phyloP scores from a whole-genome alignment of 2,797 vertebrate species.

The Bufotes viridis region DNA sequence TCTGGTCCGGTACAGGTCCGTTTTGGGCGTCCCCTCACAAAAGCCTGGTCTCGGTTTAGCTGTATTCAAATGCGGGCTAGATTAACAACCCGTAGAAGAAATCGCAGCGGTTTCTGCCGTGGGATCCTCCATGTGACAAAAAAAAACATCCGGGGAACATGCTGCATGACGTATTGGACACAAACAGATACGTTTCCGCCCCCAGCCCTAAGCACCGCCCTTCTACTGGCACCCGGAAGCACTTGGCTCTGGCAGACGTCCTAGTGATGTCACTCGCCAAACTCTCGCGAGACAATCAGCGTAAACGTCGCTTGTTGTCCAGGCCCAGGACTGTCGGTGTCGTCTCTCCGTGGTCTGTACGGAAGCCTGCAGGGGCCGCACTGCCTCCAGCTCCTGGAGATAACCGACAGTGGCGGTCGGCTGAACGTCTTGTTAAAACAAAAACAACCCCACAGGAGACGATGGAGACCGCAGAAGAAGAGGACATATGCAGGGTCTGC shows the following conservation, averaged over 20 bases:
- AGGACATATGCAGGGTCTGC: slow-evolving; percentile 95
- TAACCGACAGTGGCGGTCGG: background rate
- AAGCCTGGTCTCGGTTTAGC: too few species aligned
- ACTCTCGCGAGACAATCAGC: background rate
- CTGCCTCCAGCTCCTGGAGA: background rate
- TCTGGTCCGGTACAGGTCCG: too few species aligned
- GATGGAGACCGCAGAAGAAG: slow-evolving; percentile 59
- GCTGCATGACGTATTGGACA: too few species aligned
- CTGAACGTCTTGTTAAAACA: background rate
- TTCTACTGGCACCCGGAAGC: background rate
- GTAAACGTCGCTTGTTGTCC: background rate
- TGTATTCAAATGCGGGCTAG: too few species aligned
- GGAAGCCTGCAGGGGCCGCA: background rate
- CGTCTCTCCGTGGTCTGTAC: background rate
- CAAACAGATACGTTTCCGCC: too few species aligned
- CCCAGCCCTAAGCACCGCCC: too few species aligned
- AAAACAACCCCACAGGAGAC: background rate
- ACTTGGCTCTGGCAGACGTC: background rate
- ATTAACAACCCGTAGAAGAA: too few species aligned
- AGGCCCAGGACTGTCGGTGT: background rate
- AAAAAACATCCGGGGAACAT: too few species aligned
- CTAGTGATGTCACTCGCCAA: background rate
- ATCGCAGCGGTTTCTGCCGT: too few species aligned
- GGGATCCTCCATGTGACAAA: too few species aligned
- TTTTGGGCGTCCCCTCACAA: too few species aligned